Base-by-base conservation (phyloP, 2,797 vertebrate genomes). In the Podarcis lilfordi region DNA sequence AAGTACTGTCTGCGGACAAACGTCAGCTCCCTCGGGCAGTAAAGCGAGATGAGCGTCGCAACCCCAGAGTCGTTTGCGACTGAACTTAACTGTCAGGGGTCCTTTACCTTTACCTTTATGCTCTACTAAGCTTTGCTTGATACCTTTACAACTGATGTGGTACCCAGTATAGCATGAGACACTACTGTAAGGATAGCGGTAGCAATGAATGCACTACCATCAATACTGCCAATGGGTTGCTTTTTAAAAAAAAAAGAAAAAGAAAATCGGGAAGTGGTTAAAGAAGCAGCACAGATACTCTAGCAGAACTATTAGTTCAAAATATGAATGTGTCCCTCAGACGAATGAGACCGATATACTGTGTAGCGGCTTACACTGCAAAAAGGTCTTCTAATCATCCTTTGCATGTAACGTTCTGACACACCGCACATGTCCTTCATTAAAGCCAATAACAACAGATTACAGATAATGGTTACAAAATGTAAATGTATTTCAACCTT, bases 401-500 rank as follows among this genome's bases (percentile, higher is more conserved):
- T 68, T 88, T 66, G 37, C 79, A n/a, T 32, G 55, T 15, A 11
- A 64, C 29, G 23, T 64, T 59, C 40, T 85, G 77, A 80, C 78
- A 74, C 7, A 21, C n/a, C 35, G 64, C 66, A 80, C 9, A 80
- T 82, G 80, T 25, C 80, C 72, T 89, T 23, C 29, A 82, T 89
- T 82, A 89, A 55, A 86, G 59, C 32, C 61, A 82, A 69, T 32
- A 85, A 40, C 43, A 82, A 59, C 45, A 86, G 64, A 82, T 89
- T 82, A 82, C 40, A 43, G 13, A 55, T 43, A 64, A 86, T 50
- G 29, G 64, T 19, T 71, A 71, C 80, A 82, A 69, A 35, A 43
- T 72, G 66, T 86, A 86, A 82, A 78, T 76, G 35, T 82, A 82
- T 13, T 82, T 89, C 78, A 86, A 82, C 66, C 50, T 77, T 86